Evolutionary conservation across 2,888 invertebrate genomes (phyloP).

Genomic region (Cheilosia grossa): DNA sequence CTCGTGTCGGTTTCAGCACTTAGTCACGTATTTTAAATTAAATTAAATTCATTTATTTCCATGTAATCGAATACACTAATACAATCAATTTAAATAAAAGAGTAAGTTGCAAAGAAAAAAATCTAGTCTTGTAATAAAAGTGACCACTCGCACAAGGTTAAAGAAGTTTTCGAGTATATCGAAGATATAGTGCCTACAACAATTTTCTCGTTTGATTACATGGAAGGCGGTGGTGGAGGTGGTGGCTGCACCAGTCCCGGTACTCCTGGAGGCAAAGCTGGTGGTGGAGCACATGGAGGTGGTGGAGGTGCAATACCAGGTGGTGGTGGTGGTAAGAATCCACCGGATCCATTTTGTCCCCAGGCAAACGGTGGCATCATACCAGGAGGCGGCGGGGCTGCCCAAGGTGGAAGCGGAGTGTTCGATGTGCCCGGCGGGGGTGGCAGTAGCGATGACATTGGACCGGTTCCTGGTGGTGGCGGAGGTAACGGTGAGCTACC

Average conservation of each 20-base stretch:
- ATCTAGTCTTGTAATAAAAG: slow-evolving; percentile 36
- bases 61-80: slow-evolving; percentile 28
- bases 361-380: slow-evolving; percentile 79
- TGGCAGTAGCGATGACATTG: slow-evolving; percentile 79
- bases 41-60: slow-evolving; percentile 20
- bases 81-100: slow-evolving; percentile 33
- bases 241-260: slow-evolving; percentile 86
- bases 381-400: slow-evolving; percentile 77
- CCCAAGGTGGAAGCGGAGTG: slow-evolving; percentile 78
- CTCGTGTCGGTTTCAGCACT: too few species aligned
- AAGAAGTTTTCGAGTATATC: background rate
- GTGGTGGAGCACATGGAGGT: slow-evolving; percentile 84
- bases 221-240: slow-evolving; percentile 87
- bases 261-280: slow-evolving; percentile 84
- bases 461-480: slow-evolving; percentile 83
- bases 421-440: slow-evolving; percentile 80
- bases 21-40: background rate
- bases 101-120: slow-evolving; percentile 13
- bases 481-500: slow-evolving; percentile 84
- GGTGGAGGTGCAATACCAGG: slow-evolving; percentile 84
- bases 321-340: slow-evolving; percentile 80
- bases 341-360: slow-evolving; percentile 77
- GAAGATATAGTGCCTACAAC: too few species aligned
- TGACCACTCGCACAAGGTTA: slow-evolving; percentile 21
- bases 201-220: slow-evolving; percentile 36